Conservation (phyloP, 2,797 vertebrate species). For the Hydrophis major region DNA sequence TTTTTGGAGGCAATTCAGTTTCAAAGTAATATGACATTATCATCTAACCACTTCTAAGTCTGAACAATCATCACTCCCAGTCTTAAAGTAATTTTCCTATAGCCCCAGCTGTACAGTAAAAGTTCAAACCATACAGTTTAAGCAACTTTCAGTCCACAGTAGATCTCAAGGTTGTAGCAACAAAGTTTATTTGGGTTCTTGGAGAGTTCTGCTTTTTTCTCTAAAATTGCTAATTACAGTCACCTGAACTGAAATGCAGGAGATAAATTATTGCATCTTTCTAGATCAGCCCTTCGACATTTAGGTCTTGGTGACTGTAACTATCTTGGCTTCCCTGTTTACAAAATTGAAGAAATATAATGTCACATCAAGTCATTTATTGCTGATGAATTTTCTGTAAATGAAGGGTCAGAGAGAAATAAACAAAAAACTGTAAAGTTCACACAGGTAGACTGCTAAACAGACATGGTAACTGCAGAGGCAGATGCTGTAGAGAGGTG, state of each 20-base stretch:
- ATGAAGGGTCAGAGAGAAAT: not conserved
- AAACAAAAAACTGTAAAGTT: not conserved
- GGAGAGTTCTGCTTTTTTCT: not conserved
- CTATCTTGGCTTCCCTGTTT: not conserved
- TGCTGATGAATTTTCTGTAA: constrained; percentile 5
- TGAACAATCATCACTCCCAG: not conserved
- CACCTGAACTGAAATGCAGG: not conserved
- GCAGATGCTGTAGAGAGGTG: constrained; percentile 18
- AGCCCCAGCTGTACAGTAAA: not conserved
- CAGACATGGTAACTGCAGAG: constrained; percentile 10
- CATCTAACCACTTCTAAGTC: not conserved
- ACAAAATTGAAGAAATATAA: constrained; percentile 14
- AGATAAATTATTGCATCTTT: not conserved
- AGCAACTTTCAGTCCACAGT: not conserved
- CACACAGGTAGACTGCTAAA: not conserved
- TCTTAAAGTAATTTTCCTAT: not conserved
- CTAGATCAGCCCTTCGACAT: not conserved
- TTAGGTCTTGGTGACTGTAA: not conserved
- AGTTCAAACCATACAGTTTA: not conserved
- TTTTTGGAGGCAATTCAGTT: not conserved
- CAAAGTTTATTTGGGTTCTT: not conserved
- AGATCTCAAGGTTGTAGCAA: not conserved
- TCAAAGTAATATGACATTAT: not conserved
- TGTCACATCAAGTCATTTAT: not conserved
- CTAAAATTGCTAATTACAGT: not conserved